Base-by-base conservation (phyloP, 2,888 invertebrate species). In the Yponomeuta malinellus region DNA sequence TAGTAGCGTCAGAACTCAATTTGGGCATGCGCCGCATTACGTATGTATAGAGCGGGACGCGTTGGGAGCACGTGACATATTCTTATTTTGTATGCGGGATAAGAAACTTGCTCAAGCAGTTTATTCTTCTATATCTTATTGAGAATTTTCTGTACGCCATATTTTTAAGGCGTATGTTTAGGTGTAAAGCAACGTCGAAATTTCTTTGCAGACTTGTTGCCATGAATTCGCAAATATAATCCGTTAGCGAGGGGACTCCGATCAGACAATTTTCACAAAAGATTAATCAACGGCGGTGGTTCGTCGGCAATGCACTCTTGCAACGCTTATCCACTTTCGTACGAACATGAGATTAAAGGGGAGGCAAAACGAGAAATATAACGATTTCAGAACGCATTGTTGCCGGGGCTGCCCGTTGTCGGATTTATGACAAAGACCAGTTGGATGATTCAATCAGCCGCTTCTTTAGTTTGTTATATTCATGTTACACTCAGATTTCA, bases 291-390 rank as follows among this genome's bases (percentile, higher is more conserved):
- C 67, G 10, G 37, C 15, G 9, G 63, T 9, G 23, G n/a, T n/a
- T 15, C 67, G 37, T 43, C 87, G 85, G 87, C 87, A 86, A 85
- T 89, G 90, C 86, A 88, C 88, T 88, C 89, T 91, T 88, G 88
- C 89, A 89, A 84, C 85, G 85, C 83, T 90, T 89, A 91, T 91
- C 89, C 88, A 91, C 89, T 91, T 92, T 91, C 86, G 85, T 90
- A 12, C 88, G 90, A 90, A 87, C 89, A 88, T 90, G 87, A 90
- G 91, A 91, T 91, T 92, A 91, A 90, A 91, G 90, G 89, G 89
- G 89, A 88, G 86, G 88, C 91, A 92, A 92, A 92, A 91, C 90
- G 91, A 90, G 91, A 90, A 91, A 91, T 91, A 90, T 85, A 91
- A 90, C 91, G 89, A 91, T 91, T 91, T 90, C 89, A 88, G 89